Conservation (phyloP, 2,113 vertebrate species). For the Oenanthe melanoleuca region DNA sequence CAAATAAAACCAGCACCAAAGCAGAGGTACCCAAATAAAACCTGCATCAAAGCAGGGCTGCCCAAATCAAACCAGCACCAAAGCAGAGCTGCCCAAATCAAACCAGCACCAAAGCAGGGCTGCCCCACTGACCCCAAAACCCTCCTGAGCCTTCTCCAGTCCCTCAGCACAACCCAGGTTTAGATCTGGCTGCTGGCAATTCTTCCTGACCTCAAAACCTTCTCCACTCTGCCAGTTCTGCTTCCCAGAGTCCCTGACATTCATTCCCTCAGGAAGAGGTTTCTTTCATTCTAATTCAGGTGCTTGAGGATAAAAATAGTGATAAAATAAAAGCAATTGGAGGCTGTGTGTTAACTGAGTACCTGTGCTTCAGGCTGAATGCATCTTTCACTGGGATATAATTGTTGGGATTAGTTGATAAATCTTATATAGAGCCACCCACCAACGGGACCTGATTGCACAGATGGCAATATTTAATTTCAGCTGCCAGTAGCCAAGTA, state of each 20-base stretch:
- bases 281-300: background rate
- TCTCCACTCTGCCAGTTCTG: background rate
- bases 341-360: background rate
- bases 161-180: fast-evolving
- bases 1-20: no score
- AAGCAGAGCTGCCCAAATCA: background rate
- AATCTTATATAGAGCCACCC: background rate
- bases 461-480: background rate
- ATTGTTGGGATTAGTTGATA: background rate
- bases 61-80: no score
- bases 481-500: background rate
- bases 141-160: background rate
- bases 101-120: background rate
- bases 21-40: no score
- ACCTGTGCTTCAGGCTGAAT: background rate
- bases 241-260: background rate
- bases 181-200: background rate
- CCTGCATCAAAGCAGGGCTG: no score
- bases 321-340: background rate
- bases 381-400: background rate
- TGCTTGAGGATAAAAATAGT: background rate
- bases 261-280: background rate
- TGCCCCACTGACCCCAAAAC: background rate
- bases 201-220: background rate
- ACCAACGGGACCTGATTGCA: background rate